These are phyloP conservation scores for Psittacara wagleri DNA, from an alignment of 2,113 vertebrate species.

Conservation along the genomic window DNA sequence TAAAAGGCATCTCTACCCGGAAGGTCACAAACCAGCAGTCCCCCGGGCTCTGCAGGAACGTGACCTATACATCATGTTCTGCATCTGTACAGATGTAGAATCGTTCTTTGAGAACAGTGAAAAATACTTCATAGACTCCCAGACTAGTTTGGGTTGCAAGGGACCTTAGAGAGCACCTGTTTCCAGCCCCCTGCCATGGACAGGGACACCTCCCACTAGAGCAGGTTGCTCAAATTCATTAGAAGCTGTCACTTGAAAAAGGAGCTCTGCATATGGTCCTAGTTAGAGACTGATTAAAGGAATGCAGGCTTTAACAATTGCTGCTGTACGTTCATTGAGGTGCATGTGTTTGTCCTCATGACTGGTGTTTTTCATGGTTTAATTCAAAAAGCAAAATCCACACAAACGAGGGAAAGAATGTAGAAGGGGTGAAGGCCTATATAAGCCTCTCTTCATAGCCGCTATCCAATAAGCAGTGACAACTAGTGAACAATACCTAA, in stretches of 20 bases:
- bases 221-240: neutral
- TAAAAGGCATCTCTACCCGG: neutral
- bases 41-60: neutral
- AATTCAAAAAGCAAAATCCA: constrained; percentile 1
- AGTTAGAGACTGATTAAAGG: constrained; percentile 3
- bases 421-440: constrained; percentile 5
- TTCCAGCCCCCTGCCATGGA: neutral
- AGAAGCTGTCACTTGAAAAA: neutral
- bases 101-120: neutral
- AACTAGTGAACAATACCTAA: constrained; percentile 66
- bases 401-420: neutral
- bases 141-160: neutral
- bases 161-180: neutral
- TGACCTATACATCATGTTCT: neutral
- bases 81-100: neutral
- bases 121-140: neutral
- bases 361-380: constrained; percentile 1
- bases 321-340: neutral
- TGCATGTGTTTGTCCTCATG: neutral
- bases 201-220: neutral
- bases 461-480: constrained; percentile 28
- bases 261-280: neutral
- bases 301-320: neutral
- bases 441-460: constrained; percentile 14
- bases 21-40: neutral